These are phyloP conservation scores for Agapostemon virescens DNA, from an alignment of 2,888 invertebrate species.

Conservation along the genomic window DNA sequence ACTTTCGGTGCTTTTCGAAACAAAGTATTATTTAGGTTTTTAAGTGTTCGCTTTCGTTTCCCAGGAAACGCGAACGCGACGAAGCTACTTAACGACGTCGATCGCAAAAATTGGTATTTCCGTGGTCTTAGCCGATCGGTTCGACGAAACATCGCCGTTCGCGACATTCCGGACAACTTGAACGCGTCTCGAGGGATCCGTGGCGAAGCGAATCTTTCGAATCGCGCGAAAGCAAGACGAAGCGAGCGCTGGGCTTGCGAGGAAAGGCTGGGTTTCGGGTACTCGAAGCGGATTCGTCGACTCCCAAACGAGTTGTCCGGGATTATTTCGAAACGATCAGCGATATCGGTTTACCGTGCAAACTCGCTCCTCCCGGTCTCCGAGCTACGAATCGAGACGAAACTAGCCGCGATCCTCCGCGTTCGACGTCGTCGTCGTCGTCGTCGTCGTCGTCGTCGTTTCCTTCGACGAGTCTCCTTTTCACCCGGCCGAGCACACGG, in stretches of 20 bases:
- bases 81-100: not conserved
- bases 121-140: not conserved
- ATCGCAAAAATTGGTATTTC: not conserved
- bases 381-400: too few species aligned
- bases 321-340: too few species aligned
- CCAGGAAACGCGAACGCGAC: not conserved
- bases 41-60: not conserved
- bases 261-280: constrained; percentile 53
- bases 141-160: too few species aligned
- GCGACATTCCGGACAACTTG: constrained; percentile 38
- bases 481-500: not conserved
- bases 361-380: too few species aligned
- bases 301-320: not conserved
- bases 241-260: constrained; percentile 53
- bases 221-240: too few species aligned
- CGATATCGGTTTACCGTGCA: too few species aligned
- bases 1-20: not conserved
- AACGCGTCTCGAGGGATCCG: not conserved
- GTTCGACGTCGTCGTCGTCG: too few species aligned
- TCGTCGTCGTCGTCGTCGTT: too few species aligned
- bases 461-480: too few species aligned
- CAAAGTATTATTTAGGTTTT: not conserved
- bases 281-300: constrained; percentile 25
- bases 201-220: not conserved
- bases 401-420: too few species aligned